Conservation (phyloP, 2,888 invertebrate species). For the Lasioglossum malachurum region DNA sequence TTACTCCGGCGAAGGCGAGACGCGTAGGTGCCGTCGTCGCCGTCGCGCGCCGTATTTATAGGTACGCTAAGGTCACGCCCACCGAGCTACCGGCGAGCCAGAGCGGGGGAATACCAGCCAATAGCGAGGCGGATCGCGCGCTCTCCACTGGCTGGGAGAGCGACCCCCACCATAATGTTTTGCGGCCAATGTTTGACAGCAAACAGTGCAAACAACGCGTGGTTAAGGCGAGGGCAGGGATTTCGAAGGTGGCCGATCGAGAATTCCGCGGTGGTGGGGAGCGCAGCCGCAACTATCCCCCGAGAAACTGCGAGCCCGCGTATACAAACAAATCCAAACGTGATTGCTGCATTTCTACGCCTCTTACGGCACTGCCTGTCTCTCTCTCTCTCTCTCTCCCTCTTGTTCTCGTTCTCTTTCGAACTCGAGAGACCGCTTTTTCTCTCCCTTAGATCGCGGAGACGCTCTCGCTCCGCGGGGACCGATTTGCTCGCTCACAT, state of each 20-base stretch:
- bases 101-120: constrained; percentile 33
- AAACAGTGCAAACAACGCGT: constrained; percentile 80
- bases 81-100: constrained; percentile 1
- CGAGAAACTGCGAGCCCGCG: constrained; percentile 43
- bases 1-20: constrained; percentile 57
- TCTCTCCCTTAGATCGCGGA: not conserved
- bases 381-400: not conserved
- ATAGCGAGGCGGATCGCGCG: constrained; percentile 14
- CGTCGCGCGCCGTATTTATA: constrained; percentile 72
- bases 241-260: constrained; percentile 59
- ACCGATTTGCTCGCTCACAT: constrained; percentile 26
- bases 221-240: constrained; percentile 63
- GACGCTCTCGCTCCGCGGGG: constrained; percentile 10
- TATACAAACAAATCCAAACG: constrained; percentile 79
- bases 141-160: constrained; percentile 22
- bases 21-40: constrained; percentile 73
- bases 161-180: constrained; percentile 73
- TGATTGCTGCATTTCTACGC: constrained; percentile 62
- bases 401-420: not conserved
- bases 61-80: constrained; percentile 38
- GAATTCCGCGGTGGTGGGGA: constrained; percentile 62
- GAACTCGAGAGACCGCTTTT: not conserved
- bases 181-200: constrained; percentile 82
- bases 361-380: constrained; percentile 29
- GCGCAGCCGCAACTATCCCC: constrained; percentile 80